Evolutionary conservation across 2,113 vertebrate species (phyloP).

Genomic region (Pituophis catenifer): DNA sequence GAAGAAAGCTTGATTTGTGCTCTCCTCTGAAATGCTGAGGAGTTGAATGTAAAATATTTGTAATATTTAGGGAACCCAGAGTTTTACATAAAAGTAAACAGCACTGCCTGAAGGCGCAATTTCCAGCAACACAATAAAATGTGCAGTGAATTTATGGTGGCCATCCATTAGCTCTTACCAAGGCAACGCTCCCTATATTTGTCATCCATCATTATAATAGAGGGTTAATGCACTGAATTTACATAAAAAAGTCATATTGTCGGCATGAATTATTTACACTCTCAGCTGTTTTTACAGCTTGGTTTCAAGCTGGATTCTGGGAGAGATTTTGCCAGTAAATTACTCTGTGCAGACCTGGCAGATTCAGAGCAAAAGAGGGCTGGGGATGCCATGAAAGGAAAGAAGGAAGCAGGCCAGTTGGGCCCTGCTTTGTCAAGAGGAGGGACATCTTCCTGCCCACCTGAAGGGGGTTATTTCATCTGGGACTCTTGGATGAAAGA

Average conservation of each 20-base stretch:
- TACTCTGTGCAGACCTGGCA: constrained; percentile 85
- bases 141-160: constrained; percentile 99
- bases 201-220: constrained; percentile 99
- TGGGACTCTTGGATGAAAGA: not conserved
- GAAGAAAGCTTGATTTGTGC: constrained; percentile 81
- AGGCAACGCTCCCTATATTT: constrained; percentile 99
- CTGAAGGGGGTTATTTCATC: not conserved
- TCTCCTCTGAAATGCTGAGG: constrained; percentile 77
- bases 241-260: constrained; percentile 99
- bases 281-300: constrained; percentile 99
- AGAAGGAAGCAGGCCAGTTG: constrained; percentile 55
- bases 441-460: not conserved
- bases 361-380: constrained; percentile 66
- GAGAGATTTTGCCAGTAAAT: constrained; percentile 96
- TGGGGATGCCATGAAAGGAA: constrained; percentile 59
- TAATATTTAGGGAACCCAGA: constrained; percentile 91
- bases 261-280: constrained; percentile 99
- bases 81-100: constrained; percentile 99
- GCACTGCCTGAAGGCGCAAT: constrained; percentile 99
- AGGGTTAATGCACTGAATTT: constrained; percentile 99
- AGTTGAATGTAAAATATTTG: constrained; percentile 89
- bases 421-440: not conserved
- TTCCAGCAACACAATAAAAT: constrained; percentile 99
- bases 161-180: constrained; percentile 99
- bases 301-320: constrained; percentile 90